Evolutionary conservation across 2,797 vertebrate species (phyloP), one percentile per base, ranked within the genome.

Genomic region (Oreochromis grahami): DNA sequence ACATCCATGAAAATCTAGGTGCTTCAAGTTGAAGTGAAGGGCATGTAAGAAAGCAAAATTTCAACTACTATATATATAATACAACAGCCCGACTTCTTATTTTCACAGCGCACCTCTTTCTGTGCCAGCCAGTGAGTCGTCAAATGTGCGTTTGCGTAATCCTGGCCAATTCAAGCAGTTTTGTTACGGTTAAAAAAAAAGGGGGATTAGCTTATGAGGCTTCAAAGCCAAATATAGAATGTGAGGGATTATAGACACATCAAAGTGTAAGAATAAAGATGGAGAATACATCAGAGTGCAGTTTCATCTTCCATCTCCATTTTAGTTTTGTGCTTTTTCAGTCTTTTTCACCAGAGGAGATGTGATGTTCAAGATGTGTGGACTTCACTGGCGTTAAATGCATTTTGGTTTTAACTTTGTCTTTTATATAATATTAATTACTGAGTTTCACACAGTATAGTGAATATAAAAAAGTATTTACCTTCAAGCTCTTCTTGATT

Each of bases 191-290:
- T 82, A 90, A 93, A 93, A 86, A 86, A 96, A 93, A 5, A 0
- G 6, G 9, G n/a, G 83, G 93, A 94, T 94, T 91, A 89, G 76
- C 32, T 95, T 92, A 92, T 82, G 80, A 85, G 82, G 89, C 92
- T 93, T 93, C 91, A 93, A 93, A 94, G 92, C 90, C 90, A 92
- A 94, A 94, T 95, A 93, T 94, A 94, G 91, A 93, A 94, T 89
- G 87, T 89, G 85, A 84, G 79, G 94, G 95, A 94, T 96, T 96
- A 95, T 76, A 82, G 88, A 91, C 86, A 95, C 91, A 94, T 95
- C 92, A 95, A 94, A 95, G 93, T 88, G 88, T 85, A 84, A 88
- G 92, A 89, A 90, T 87, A 84, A 89, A 79, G 87, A 88, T 78
- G 80, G 83, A 89, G 91, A 92, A 92, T 85, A 88, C 43, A 89